A percentile compares a stretch with the other conserved stretches of the same genome.
These are phyloP conservation scores for Glaucomys volans DNA, from an alignment of 2,113 vertebrate genomes.

Conservation along the genomic window DNA sequence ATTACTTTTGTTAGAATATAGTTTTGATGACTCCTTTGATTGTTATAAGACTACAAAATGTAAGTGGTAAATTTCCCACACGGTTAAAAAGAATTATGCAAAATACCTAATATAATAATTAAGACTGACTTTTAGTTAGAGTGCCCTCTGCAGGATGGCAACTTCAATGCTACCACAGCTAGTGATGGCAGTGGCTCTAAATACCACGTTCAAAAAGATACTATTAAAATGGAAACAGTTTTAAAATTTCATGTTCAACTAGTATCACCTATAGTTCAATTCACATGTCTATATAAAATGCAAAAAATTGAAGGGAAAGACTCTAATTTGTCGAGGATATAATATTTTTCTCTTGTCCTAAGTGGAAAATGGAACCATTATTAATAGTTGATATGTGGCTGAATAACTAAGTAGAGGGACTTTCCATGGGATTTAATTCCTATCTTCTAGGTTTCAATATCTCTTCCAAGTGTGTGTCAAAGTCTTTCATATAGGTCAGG, in stretches of 20 bases:
- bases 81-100: background rate
- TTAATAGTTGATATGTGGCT: constrained; percentile 53
- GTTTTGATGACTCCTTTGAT: background rate
- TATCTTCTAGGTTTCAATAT: constrained; percentile 44
- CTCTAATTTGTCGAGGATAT: background rate
- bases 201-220: background rate
- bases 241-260: constrained; percentile 34
- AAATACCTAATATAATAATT: background rate
- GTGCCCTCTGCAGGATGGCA: constrained; percentile 64
- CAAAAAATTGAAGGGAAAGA: background rate
- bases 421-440: constrained; percentile 67
- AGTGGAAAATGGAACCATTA: constrained; percentile 52
- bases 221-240: background rate
- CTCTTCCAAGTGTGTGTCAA: background rate
- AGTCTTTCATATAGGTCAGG: constrained; percentile 48
- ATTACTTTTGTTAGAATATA: constrained; percentile 3
- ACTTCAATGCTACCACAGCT: background rate
- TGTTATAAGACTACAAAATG: background rate
- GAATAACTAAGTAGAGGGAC: constrained; percentile 48
- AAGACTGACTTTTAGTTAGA: constrained; percentile 26
- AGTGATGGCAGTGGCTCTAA: background rate
- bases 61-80: background rate
- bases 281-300: background rate
- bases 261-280: constrained; percentile 32
- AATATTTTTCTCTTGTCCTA: constrained; percentile 44